Evolutionary conservation across 2,797 vertebrate genomes (phyloP).

Genomic region (Crypturellus tataupa): DNA sequence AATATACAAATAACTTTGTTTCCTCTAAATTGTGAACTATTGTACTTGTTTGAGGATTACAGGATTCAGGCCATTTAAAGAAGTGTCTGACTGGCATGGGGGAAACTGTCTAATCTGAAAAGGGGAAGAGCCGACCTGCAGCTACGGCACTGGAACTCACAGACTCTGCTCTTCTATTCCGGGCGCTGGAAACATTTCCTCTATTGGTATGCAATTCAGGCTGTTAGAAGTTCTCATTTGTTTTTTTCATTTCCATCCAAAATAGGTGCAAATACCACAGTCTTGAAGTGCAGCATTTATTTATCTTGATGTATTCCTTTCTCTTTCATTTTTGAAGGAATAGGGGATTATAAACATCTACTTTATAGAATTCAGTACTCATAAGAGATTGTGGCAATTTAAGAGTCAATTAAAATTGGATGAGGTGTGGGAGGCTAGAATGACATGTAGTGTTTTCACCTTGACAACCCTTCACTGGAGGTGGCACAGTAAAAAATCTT

Average conservation of each 20-base stretch:
- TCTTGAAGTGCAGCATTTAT: neutral
- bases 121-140: neutral
- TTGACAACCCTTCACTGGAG: slow-evolving; percentile 66
- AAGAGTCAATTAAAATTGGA: slow-evolving; percentile 50
- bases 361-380: neutral
- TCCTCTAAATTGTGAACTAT: neutral
- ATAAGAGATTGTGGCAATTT: slow-evolving; percentile 12
- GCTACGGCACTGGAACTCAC: neutral
- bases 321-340: neutral
- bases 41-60: neutral
- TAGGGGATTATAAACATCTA: neutral
- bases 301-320: neutral
- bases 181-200: neutral
- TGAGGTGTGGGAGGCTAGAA: slow-evolving; percentile 44
- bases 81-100: neutral
- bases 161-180: neutral
- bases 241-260: neutral
- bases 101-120: neutral
- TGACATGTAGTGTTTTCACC: slow-evolving; percentile 43
- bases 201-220: neutral
- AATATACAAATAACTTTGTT: neutral
- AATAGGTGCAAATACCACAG: neutral
- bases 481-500: slow-evolving; percentile 55
- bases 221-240: neutral
- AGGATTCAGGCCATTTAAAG: neutral